Base-by-base conservation (phyloP, 92 coral and sea anemone species). In the Zoanthus gigantus region DNA sequence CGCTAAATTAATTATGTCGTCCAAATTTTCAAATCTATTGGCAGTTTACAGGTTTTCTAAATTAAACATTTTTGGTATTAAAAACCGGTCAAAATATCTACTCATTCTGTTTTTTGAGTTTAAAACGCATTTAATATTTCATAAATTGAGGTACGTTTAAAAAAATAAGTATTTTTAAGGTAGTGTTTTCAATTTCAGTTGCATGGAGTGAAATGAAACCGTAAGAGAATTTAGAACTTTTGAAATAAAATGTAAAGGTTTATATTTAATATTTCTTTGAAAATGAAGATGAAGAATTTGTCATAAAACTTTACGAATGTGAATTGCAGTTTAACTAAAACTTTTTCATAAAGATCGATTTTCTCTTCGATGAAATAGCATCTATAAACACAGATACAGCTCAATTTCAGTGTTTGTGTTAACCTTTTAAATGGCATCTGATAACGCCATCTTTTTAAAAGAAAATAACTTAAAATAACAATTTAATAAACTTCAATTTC, bases 1-100 rank as follows among this genome's bases (percentile, higher is more conserved):
- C 65, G 15, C 75, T 81, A 65, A 66, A 66, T 81, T 81, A 81
- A 81, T 81, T 44, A 81, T 63, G 66, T 0, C n/a, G 63, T 47
- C 15, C 46, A 65, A 81, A 47, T 46, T 44, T 76, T 23, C 30
- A 48, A 81, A 81, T 61, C 66, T 45, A 81, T 65, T 81, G 85
- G 53, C 85, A 17, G 85, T 46, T 30, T 28, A 65, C 61, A 23
- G 65, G 32, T 81, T 79, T 81, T 37, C 52, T 12, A 30, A 37
- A 14, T 56, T 60, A 12, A 32, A 37, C 16, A 80, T 44, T 61
- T 80, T 80, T 65, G 57, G 52, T 18, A 18, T 61, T 6, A 9
- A 10, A 63, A 60, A 80, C 11, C 58, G 6, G 0, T 31, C 57
- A 42, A 80, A 80, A 80, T 61, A 42, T 61, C 10, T 80, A n/a